Percentiles rank a stretch among this genome's conserved stretches.
phyloP scores from a whole-genome alignment of 2,113 vertebrate genomes.

The Epinephelus moara region DNA sequence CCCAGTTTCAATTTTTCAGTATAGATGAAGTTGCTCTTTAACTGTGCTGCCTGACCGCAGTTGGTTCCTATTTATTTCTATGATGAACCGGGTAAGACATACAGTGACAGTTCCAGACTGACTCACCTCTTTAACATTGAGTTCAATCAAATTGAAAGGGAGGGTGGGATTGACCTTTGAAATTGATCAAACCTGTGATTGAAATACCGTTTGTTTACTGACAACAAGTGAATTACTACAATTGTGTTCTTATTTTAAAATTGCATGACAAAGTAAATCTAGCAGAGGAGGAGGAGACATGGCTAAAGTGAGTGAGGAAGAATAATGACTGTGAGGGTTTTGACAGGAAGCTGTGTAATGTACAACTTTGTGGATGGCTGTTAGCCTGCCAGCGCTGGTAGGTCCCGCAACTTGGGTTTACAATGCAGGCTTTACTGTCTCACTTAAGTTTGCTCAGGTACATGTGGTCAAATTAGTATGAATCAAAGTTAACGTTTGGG shows the following conservation, averaged over 20 bases:
- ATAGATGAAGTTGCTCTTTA: no score
- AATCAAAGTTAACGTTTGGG: no score
- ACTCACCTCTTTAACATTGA: neutral
- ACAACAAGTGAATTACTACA: no score
- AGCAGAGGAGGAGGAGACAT: neutral
- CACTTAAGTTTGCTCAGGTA: no score
- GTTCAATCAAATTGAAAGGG: neutral
- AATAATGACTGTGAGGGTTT: neutral
- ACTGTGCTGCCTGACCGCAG: no score
- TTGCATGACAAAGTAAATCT: neutral
- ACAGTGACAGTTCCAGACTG: neutral
- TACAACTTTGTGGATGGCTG: neutral
- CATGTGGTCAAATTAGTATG: no score
- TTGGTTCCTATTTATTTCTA: neutral
- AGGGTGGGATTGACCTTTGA: no score
- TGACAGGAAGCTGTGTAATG: neutral
- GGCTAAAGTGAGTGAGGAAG: neutral
- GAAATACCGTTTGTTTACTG: neutral
- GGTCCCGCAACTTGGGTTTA: no score
- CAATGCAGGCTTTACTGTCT: neutral
- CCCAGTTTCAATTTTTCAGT: no score
- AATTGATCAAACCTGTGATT: no score
- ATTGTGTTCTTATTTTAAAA: neutral
- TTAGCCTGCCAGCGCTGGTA: no score
- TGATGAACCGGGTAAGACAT: neutral